Evolutionary conservation across 2,797 vertebrate genomes (phyloP), one percentile per base, ranked within the genome.

Genomic region (Neopelma chrysocephalum): DNA sequence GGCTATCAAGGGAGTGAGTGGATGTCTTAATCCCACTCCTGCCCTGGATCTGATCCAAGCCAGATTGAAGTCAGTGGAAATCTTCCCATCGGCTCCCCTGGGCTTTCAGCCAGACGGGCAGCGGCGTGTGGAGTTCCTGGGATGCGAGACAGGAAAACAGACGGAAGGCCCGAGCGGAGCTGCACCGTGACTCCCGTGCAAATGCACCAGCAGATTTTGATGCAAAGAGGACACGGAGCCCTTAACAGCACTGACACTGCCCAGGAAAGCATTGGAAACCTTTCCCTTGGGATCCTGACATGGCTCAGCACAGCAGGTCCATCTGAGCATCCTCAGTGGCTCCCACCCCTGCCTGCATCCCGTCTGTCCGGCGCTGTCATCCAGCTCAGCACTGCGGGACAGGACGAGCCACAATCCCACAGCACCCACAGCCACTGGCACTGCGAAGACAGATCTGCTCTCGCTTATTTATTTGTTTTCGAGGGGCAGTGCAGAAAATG

Each of bases 341-440:
- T 31, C 57, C 61, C 34, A 68, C 29, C 61, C 13, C 68, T 45
- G 70, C 32, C 66, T 8, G 3, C 36, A 5, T 32, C 64, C 73
- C 27, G 0, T 1, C 76, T 29, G 72, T 5, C 18, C 4, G 1
- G 50, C 0, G 2, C n/a, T 0, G 43, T 8, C 19, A 27, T 68
- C 45, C 70, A 8, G 51, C 2, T 34, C 73, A 12, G 47, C 65
- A 1, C 50, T 0, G 1, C 0, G 22, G 65, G 43, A 40, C 2
- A 6, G 91, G 62, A 48, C 0, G 2, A 16, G 53, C n/a, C 6
- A 0, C 12, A 3, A 0, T 1, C 20, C 5, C 5, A 7, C 60
- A 1, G 54, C 0, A 4, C 15, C 76, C 36, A 3, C 3, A 21
- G 73, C 75, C 8, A 2, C 10, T 23, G 8, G 83, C 6, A 1